These are phyloP conservation scores for Recurvirostra avosetta DNA, from an alignment of 2,113 vertebrate species.

Conservation along the genomic window DNA sequence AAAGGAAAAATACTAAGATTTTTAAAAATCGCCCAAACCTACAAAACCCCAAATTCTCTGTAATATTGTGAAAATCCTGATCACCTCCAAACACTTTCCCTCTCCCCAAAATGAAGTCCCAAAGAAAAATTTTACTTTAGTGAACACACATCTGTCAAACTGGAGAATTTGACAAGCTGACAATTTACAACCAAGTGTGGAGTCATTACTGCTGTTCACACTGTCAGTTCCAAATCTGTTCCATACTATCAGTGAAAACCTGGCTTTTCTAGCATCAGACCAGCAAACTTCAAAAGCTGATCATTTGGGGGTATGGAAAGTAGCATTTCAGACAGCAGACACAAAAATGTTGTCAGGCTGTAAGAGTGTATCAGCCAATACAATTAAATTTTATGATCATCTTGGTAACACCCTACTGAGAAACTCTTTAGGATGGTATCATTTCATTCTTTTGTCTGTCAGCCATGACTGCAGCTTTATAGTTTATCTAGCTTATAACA, in stretches of 20 bases:
- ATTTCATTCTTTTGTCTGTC: background rate
- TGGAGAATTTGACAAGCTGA: background rate
- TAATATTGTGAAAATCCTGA: background rate
- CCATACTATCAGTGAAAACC: background rate
- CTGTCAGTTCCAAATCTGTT: background rate
- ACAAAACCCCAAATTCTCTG: background rate
- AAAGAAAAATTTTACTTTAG: background rate
- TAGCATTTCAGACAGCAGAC: background rate
- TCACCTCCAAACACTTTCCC: background rate
- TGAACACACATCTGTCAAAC: background rate
- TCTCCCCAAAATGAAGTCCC: background rate
- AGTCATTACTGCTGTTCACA: background rate
- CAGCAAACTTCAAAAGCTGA: background rate
- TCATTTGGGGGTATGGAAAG: background rate
- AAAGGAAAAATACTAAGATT: background rate
- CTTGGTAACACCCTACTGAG: background rate
- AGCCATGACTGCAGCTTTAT: background rate
- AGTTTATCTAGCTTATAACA: background rate
- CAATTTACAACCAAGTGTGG: background rate
- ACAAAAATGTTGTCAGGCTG: background rate
- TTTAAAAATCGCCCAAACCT: fast-evolving
- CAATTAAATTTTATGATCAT: background rate
- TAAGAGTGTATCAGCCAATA: background rate
- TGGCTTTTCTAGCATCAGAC: background rate
- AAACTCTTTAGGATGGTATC: background rate